phyloP scores from a whole-genome alignment of 2,113 vertebrate genomes.

The Toxostoma redivivum region DNA sequence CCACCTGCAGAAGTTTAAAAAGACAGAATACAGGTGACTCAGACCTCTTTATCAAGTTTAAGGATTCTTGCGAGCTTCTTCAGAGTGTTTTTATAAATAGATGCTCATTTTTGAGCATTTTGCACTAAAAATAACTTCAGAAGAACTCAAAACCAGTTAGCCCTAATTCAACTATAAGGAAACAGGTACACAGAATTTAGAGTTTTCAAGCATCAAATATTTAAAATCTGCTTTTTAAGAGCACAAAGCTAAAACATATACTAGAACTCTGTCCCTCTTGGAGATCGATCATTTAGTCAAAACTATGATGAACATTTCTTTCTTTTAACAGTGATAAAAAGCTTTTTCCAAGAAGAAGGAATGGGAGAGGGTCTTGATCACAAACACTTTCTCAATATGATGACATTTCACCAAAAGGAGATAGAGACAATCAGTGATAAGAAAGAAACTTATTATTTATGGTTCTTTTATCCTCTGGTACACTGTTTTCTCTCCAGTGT shows the following conservation, averaged over 20 bases:
- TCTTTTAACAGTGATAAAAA: background rate
- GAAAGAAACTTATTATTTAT: background rate
- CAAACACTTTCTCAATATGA: background rate
- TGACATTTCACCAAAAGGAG: background rate
- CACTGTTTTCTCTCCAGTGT: background rate
- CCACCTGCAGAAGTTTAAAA: background rate
- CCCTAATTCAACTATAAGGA: background rate
- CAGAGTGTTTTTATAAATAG: background rate
- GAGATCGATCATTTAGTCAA: background rate
- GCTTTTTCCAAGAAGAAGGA: background rate
- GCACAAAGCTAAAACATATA: background rate
- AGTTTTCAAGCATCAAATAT: background rate
- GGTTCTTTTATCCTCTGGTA: background rate
- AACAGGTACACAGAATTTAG: background rate
- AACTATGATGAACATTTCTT: background rate
- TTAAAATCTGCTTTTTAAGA: background rate
- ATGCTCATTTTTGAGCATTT: background rate
- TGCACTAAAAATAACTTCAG: constrained; percentile 17
- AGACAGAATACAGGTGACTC: background rate
- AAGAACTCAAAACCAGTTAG: background rate
- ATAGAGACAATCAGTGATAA: background rate
- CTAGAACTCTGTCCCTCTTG: background rate
- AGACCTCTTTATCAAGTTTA: background rate
- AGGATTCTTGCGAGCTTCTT: background rate
- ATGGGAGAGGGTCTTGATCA: background rate